phyloP scores from a whole-genome alignment of 2,113 vertebrate species.

The Gallinago paraguaiae region DNA sequence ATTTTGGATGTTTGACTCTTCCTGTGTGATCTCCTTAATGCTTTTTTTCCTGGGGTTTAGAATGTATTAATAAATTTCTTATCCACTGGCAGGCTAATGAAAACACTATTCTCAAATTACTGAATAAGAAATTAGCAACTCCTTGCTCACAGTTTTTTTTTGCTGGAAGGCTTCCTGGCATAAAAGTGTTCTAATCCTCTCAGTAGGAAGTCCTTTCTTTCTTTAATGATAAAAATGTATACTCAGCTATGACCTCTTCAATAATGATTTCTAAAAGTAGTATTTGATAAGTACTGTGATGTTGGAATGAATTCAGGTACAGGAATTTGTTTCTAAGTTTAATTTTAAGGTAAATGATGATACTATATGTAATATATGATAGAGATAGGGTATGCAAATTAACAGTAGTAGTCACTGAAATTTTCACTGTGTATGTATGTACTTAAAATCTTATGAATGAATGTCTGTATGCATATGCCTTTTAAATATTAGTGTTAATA shows the following conservation, averaged over 20 bases:
- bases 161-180: neutral
- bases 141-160: neutral
- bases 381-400: neutral
- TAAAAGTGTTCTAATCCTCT: neutral
- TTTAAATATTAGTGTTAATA: neutral
- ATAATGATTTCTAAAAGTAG: constrained; percentile 16
- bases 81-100: neutral
- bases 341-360: neutral
- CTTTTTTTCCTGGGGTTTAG: neutral
- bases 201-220: neutral
- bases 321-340: neutral
- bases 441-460: neutral
- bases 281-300: neutral
- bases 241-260: neutral
- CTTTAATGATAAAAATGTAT: constrained; percentile 17
- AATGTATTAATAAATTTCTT: constrained; percentile 27
- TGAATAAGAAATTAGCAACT: neutral
- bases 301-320: neutral
- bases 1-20: neutral
- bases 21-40: neutral
- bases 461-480: neutral
- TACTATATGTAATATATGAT: neutral
- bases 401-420: neutral
- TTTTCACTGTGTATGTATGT: accelerated
- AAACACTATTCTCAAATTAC: neutral